Percentiles rank a stretch among this genome's conserved stretches.
Evolutionary conservation across 2,797 vertebrate genomes (phyloP).

Genomic region (Poeciliopsis gracilis): DNA sequence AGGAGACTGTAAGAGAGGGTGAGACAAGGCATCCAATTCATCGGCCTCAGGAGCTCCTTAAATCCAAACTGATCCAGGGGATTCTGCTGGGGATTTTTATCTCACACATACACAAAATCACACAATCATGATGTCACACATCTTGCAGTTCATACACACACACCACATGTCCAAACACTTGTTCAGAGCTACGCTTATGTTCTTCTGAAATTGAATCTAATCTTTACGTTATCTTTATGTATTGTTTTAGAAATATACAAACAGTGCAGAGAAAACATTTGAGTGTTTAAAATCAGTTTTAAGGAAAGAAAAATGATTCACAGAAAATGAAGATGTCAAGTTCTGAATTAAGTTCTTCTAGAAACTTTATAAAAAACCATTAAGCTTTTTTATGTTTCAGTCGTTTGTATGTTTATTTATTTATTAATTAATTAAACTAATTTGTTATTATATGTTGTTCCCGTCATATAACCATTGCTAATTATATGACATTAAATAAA

Average conservation of each 20-base stretch:
- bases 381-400: not conserved
- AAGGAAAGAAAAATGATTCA: not conserved
- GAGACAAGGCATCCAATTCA: slow-evolving; percentile 78
- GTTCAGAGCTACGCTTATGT: slow-evolving; percentile 2
- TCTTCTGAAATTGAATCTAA: not conserved
- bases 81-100: slow-evolving; percentile 62
- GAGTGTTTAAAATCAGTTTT: not conserved
- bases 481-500: not conserved
- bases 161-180: slow-evolving; percentile 26
- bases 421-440: not conserved
- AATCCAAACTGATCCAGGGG: slow-evolving; percentile 75
- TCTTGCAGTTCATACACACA: not conserved
- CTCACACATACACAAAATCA: slow-evolving; percentile 34
- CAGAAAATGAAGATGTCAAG: not conserved
- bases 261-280: not conserved
- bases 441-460: not conserved
- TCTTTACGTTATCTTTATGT: not conserved
- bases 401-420: not conserved
- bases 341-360: not conserved
- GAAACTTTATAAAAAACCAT: not conserved
- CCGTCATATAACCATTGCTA: not conserved
- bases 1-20: slow-evolving; percentile 52
- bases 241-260: not conserved
- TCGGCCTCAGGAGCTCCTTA: slow-evolving; percentile 71
- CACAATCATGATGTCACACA: slow-evolving; percentile 1